A percentile compares a stretch with the other conserved stretches of the same genome.
Evolutionary conservation across 1,140 invertebrate genomes (phyloP).

Genomic region (Pogonus chalceus): DNA sequence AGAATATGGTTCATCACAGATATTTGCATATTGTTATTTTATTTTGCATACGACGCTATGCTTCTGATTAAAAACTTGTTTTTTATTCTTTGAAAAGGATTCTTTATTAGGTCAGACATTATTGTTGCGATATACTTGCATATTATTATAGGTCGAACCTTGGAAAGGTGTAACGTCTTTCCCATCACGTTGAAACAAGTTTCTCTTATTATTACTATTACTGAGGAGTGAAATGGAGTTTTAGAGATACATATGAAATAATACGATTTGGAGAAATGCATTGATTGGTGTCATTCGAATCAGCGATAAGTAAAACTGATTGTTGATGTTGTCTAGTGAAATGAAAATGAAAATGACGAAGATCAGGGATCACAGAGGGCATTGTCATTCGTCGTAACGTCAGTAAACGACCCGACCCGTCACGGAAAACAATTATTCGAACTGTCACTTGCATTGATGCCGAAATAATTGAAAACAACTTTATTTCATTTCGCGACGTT

Average conservation of each 20-base stretch:
- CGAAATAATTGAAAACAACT: conserved; percentile 25
- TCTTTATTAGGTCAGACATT: no score
- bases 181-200: no score
- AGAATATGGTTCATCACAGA: not conserved
- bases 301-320: no score
- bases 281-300: no score
- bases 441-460: conserved; percentile 24
- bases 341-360: conserved; percentile 1
- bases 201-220: no score
- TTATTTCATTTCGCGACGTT: conserved; percentile 25
- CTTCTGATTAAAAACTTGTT: not conserved
- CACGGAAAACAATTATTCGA: conserved; percentile 5
- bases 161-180: no score
- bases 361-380: not conserved
- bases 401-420: not conserved
- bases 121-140: no score
- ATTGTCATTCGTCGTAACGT: not conserved
- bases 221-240: no score
- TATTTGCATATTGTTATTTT: not conserved
- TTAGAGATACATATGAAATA: no score
- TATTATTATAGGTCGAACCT: no score
- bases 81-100: no score
- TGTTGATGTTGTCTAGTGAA: not conserved
- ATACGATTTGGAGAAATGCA: no score
- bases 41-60: not conserved